A percentile compares a stretch with the other conserved stretches of the same genome.
Conservation (phyloP, 2,888 invertebrate genomes). For the Nematopogon swammerdamellus region DNA sequence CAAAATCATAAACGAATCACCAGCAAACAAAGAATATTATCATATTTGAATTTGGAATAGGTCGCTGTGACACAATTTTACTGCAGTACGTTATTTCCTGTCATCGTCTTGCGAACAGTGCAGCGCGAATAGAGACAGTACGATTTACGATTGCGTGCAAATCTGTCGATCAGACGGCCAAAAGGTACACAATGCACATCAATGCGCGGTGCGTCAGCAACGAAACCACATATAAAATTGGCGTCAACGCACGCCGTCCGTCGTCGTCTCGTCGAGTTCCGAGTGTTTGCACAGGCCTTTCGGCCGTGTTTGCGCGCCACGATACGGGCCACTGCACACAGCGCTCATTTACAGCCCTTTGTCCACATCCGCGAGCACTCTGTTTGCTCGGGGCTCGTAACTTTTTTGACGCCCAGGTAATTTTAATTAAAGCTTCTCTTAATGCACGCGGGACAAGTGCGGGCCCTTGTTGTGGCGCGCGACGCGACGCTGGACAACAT, state of each 20-base stretch:
- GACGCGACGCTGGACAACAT: no score
- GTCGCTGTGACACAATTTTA: no score
- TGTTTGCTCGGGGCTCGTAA: neutral
- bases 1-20: no score
- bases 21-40: no score
- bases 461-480: neutral
- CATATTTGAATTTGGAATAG: no score
- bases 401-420: neutral
- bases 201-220: no score
- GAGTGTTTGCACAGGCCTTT: neutral
- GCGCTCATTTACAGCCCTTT: conserved; percentile 2
- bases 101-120: no score
- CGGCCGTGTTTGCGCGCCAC: conserved; percentile 1
- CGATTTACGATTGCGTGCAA: no score
- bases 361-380: conserved; percentile 1
- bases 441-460: neutral
- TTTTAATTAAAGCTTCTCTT: neutral
- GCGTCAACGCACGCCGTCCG: neutral
- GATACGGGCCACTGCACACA: conserved; percentile 2
- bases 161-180: no score
- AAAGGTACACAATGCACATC: no score
- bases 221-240: neutral
- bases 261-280: neutral
- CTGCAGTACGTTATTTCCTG: no score
- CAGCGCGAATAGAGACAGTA: no score